Evolutionary conservation across 2,113 vertebrate genomes (phyloP).

Genomic region (Gopherus flavomarginatus): DNA sequence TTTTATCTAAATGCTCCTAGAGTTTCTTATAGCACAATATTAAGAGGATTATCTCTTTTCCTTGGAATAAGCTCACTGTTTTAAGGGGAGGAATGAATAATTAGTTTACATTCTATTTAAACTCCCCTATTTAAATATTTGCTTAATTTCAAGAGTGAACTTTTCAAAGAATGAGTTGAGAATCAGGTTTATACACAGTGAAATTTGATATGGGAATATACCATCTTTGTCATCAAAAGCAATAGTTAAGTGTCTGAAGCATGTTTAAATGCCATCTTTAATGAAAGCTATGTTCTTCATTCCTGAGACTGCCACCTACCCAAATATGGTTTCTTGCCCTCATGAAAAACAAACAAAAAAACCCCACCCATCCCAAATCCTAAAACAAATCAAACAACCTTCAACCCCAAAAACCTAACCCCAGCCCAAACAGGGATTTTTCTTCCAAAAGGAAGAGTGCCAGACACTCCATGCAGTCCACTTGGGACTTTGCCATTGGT

Average conservation of each 20-base stretch:
- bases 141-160: constrained; percentile 47
- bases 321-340: fast-evolving
- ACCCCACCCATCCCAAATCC: not conserved
- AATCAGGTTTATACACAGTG: not conserved
- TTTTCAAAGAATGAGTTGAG: constrained; percentile 36
- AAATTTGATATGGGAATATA: not conserved
- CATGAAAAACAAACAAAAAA: not conserved
- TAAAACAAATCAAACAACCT: not conserved
- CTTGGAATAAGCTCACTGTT: constrained; percentile 62
- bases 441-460: not conserved
- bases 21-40: constrained; percentile 61
- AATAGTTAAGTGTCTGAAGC: not conserved
- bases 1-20: constrained; percentile 68
- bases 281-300: fast-evolving
- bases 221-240: not conserved
- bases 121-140: constrained; percentile 15
- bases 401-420: not conserved
- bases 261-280: not conserved
- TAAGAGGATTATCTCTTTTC: constrained; percentile 76
- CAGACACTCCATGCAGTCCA: not conserved
- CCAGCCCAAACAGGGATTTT: not conserved
- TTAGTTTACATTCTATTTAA: constrained; percentile 56
- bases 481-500: not conserved
- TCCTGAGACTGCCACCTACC: fast-evolving
- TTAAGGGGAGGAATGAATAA: constrained; percentile 69